Conservation (phyloP, 1,140 invertebrate species). For the Drosophila mojavensis region DNA sequence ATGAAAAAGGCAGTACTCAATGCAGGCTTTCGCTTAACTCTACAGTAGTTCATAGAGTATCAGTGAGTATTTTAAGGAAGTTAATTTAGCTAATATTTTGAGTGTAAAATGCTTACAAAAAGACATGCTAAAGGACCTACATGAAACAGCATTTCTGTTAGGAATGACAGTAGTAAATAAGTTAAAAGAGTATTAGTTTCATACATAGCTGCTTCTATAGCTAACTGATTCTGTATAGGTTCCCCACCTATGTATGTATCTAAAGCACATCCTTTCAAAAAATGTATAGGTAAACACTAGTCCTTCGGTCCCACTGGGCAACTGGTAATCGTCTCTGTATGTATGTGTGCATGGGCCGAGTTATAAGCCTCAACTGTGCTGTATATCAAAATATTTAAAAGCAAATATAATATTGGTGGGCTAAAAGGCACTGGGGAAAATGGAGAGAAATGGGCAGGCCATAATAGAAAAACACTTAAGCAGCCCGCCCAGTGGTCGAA, state of each 20-base stretch:
- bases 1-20: slow-evolving; percentile 18
- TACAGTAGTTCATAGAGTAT: background rate
- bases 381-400: slow-evolving; percentile 84
- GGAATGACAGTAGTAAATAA: too few relatives aligned
- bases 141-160: background rate
- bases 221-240: background rate
- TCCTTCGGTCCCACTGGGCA: slow-evolving; percentile 21
- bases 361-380: slow-evolving; percentile 66
- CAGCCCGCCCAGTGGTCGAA: slow-evolving; percentile 45
- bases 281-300: background rate
- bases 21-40: background rate
- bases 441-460: slow-evolving; percentile 39
- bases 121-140: background rate
- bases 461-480: slow-evolving; percentile 82
- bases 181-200: background rate
- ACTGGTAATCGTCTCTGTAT: background rate
- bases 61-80: background rate
- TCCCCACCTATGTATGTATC: background rate
- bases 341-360: slow-evolving; percentile 28
- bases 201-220: background rate
- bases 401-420: slow-evolving; percentile 80
- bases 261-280: background rate
- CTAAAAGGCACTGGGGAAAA: slow-evolving; percentile 30
- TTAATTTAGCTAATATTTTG: background rate
- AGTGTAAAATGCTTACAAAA: background rate